Evolutionary conservation across 2,888 invertebrate species (phyloP), one percentile per base, ranked within the genome.

Genomic region (Lasioglossum marginatum): DNA sequence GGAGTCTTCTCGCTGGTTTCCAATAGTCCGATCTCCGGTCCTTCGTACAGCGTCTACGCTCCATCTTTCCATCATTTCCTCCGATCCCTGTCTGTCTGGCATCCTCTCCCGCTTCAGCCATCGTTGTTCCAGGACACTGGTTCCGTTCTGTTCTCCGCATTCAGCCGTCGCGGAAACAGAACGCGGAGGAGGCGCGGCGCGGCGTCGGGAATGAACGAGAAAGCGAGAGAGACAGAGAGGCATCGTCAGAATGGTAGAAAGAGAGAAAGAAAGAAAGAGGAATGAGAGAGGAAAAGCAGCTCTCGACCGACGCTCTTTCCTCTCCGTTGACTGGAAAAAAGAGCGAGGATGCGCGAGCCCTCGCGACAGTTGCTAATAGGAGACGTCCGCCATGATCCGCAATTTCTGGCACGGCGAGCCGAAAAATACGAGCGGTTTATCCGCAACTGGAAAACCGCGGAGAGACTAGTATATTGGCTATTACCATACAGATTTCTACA

Each of bases 321-420:
- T 86, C 87, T 89, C 90, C 86, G 86, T 34, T 86, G 85, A 48
- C 85, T 85, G 81, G 86, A 76, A 81, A 86, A 86, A 86, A 89
- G 85, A 85, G 80, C 73, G 85, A 79, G 85, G 45, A 37, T 70
- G 57, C 37, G 60, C 71, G 75, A 75, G 40, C 45, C 60, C 71
- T 77, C 84, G 88, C 89, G 91, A 89, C 91, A 87, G 88, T 91
- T 83, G 87, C 89, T 90, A 91, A 90, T 90, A 90, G 91, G 83
- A 91, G 88, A 70, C 84, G 76, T 79, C 85, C 81, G 81, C 74
- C 68, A 76, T 83, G 85, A 72, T 89, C 14, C 31, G 37, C 63
- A 73, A 77, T 70, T 86, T 86, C 81, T 90, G 80, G 82, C 79
- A 84, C 81, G 73, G 79, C 68, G 84, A 73, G 72, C 76, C 70